phyloP scores from a whole-genome alignment of 37 sponge, comb jelly and placozoan species.

The Haliclona indistincta region DNA sequence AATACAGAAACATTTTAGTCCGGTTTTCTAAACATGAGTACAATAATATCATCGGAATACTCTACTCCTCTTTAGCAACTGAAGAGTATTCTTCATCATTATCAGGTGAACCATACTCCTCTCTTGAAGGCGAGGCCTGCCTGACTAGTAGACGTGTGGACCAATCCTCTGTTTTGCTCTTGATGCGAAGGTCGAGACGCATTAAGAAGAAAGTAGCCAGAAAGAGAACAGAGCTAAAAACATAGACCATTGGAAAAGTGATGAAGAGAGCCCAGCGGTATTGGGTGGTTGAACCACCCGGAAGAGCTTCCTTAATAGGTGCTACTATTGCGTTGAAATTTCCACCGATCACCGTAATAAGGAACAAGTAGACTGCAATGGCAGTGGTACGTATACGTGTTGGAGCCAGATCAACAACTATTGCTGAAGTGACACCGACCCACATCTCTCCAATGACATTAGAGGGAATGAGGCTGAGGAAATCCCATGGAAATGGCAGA shows the following conservation, averaged over 20 bases:
- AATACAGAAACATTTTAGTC: no score
- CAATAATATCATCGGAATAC: no score
- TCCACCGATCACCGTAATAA: slow-evolving; percentile 83
- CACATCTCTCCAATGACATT: slow-evolving; percentile 90
- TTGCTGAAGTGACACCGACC: slow-evolving; percentile 78
- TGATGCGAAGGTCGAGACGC: slow-evolving; percentile 39
- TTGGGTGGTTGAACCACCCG: background rate
- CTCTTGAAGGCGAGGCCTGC: no score
- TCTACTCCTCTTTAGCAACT: no score
- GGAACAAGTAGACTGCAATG: slow-evolving; percentile 75
- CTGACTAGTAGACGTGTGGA: background rate
- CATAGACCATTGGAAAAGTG: slow-evolving; percentile 70
- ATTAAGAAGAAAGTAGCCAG: slow-evolving; percentile 54
- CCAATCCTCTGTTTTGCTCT: slow-evolving; percentile 21
- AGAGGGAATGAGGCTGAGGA: slow-evolving; percentile 69
- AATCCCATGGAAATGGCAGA: slow-evolving; percentile 71
- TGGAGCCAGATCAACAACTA: slow-evolving; percentile 70
- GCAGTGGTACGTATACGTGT: slow-evolving; percentile 36
- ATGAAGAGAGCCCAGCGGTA: slow-evolving; percentile 45
- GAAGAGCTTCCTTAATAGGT: slow-evolving; percentile 26
- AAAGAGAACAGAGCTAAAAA: slow-evolving; percentile 64
- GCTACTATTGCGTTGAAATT: slow-evolving; percentile 71
- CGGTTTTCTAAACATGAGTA: no score
- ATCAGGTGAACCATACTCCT: no score
- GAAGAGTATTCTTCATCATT: no score